Conservation (phyloP, 2,113 vertebrate genomes). For the Desmodus rotundus region DNA sequence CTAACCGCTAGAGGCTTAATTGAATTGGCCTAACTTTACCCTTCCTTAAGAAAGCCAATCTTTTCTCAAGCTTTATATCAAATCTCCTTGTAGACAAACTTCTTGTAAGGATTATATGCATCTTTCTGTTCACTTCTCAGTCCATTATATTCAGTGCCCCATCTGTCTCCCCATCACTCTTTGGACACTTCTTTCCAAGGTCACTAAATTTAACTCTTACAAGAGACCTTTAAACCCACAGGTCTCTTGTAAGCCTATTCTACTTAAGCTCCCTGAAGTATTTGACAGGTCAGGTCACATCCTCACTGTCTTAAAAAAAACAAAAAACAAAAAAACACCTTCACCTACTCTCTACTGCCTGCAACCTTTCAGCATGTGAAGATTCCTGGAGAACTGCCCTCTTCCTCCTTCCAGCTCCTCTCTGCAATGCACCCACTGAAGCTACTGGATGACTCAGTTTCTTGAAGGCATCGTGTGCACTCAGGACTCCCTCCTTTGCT, state of each 20-base stretch:
- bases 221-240: neutral
- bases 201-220: neutral
- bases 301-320: neutral
- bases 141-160: neutral
- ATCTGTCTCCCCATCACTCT: neutral
- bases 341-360: neutral
- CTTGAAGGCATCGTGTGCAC: neutral
- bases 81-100: neutral
- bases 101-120: neutral
- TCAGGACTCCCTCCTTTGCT: neutral
- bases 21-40: neutral
- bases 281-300: neutral
- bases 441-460: conserved; percentile 50
- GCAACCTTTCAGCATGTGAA: neutral
- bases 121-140: neutral
- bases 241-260: neutral
- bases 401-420: neutral
- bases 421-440: neutral
- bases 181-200: neutral
- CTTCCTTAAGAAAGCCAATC: neutral
- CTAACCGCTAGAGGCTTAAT: neutral
- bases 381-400: neutral
- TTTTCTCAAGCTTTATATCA: neutral
- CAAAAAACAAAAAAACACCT: no score
- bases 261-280: neutral